Percentiles rank a stretch among this genome's conserved stretches.
phyloP scores from a whole-genome alignment of 2,888 invertebrate genomes.

The Agriopis leucophaearia region DNA sequence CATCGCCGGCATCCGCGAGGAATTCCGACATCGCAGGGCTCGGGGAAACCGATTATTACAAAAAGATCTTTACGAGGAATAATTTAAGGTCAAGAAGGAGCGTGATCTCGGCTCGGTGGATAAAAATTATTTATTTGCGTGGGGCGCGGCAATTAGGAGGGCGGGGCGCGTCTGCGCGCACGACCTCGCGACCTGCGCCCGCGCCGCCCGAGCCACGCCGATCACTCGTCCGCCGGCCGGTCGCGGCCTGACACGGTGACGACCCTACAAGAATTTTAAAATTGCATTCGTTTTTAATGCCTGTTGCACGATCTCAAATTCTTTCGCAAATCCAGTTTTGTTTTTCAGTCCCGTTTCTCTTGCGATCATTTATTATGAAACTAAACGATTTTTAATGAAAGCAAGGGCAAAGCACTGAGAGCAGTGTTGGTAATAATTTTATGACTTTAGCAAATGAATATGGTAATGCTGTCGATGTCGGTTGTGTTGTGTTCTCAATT shows the following conservation, averaged over 20 bases:
- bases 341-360: constrained; percentile 8
- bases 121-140: constrained; percentile 86
- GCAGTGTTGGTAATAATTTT: not conserved
- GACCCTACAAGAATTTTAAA: constrained; percentile 67
- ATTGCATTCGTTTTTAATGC: constrained; percentile 63
- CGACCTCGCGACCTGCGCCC: constrained; percentile 78
- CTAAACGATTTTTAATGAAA: constrained; percentile 12
- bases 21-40: constrained; percentile 37
- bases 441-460: not conserved
- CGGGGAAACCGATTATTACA: constrained; percentile 75
- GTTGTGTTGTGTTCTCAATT: not conserved
- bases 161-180: constrained; percentile 80
- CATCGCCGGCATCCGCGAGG: constrained; percentile 52
- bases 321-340: constrained; percentile 53
- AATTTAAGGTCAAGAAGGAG: constrained; percentile 82
- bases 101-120: constrained; percentile 75
- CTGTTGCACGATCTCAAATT: constrained; percentile 67
- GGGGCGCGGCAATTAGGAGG: constrained; percentile 85
- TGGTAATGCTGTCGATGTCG: not conserved
- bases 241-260: constrained; percentile 62
- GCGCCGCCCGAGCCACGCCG: constrained; percentile 45
- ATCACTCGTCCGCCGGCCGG: not conserved
- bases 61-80: constrained; percentile 75
- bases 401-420: not conserved
- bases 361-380: not conserved